Percentiles rank a stretch among this genome's conserved stretches.
Evolutionary conservation across 2,113 vertebrate species (phyloP).

Genomic region (Heptranchias perlo): DNA sequence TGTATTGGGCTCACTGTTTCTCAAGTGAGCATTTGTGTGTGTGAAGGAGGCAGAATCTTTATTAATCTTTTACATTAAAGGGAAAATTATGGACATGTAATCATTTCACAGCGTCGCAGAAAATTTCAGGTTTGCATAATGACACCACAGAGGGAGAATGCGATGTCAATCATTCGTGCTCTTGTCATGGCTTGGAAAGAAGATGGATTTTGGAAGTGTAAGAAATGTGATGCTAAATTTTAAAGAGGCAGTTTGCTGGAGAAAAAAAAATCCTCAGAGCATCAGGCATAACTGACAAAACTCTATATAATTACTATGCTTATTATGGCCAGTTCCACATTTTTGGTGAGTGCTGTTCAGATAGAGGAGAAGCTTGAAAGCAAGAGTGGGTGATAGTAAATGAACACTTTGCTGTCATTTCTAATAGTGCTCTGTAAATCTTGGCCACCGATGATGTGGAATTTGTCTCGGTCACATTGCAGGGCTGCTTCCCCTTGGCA

Average conservation of each 20-base stretch:
- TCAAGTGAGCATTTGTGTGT: not conserved
- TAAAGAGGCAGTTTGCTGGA: not conserved
- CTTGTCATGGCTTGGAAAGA: not conserved
- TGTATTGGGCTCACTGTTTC: not conserved
- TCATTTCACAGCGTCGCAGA: not conserved
- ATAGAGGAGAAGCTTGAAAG: not conserved
- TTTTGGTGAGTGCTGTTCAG: not conserved
- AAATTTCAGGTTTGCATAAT: not conserved
- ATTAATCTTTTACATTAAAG: not conserved
- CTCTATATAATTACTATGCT: not conserved
- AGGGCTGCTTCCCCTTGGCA: not conserved
- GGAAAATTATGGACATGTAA: not conserved
- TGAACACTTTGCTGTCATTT: not conserved
- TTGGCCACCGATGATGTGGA: not conserved
- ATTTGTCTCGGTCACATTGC: not conserved
- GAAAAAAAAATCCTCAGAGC: not conserved
- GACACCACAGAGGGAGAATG: not conserved
- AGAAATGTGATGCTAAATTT: not conserved
- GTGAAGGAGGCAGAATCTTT: no score
- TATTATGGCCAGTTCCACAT: not conserved
- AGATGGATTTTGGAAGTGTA: not conserved
- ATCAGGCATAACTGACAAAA: not conserved
- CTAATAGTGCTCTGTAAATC: not conserved
- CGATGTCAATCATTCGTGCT: not conserved
- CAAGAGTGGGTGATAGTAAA: not conserved